Conservation (phyloP, 2,797 vertebrate species). For the Myiotriccus ornatus region DNA sequence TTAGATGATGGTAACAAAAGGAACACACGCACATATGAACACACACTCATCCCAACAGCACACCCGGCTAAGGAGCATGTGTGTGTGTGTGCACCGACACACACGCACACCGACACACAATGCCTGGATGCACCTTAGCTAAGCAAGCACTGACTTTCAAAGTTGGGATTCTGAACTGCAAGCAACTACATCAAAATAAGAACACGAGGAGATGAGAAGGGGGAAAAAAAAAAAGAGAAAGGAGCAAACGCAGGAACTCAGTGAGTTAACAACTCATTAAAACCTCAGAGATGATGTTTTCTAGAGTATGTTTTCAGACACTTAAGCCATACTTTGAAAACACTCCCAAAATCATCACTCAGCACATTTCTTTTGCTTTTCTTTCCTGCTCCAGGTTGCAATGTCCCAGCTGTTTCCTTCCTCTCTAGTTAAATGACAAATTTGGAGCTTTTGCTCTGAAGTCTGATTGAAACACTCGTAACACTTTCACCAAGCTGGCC, state of each 20-base stretch:
- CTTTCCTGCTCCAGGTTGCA: background rate
- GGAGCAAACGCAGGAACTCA: background rate
- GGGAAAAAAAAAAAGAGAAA: background rate
- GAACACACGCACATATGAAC: background rate
- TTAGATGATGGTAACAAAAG: background rate
- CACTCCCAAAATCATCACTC: background rate
- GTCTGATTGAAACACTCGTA: background rate
- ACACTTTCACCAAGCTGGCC: background rate
- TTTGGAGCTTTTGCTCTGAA: background rate
- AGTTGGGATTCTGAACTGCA: background rate
- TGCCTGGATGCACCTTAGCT: background rate
- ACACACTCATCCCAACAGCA: background rate
- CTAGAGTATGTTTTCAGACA: background rate
- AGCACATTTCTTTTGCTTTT: background rate
- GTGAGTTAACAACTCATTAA: background rate
- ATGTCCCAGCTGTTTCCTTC: background rate
- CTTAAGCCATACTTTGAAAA: background rate
- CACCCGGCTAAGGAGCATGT: fast-evolving
- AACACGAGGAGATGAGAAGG: background rate
- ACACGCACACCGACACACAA: background rate
- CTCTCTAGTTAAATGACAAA: background rate
- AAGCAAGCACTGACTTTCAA: background rate
- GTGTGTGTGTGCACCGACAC: fast-evolving
- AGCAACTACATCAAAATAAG: background rate
- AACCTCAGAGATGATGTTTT: background rate